A percentile compares a stretch with the other conserved stretches of the same genome.
Evolutionary conservation across 2,888 invertebrate species (phyloP).

Genomic region (Petrolisthes manimaculis): DNA sequence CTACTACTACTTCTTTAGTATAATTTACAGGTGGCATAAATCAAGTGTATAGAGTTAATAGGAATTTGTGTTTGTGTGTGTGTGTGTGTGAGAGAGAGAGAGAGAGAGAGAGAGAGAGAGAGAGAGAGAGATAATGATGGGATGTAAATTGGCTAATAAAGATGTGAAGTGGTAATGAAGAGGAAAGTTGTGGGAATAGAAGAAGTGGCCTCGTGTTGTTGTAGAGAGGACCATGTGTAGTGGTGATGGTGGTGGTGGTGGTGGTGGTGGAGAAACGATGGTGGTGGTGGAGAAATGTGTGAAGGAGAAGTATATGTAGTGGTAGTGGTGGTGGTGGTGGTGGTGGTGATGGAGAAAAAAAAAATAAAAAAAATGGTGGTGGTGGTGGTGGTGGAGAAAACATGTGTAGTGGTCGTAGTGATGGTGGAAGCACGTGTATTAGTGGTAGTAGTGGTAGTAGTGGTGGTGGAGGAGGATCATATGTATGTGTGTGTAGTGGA

Average conservation of each 20-base stretch:
- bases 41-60: too few relatives aligned
- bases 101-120: slow-evolving; percentile 21
- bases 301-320: background rate
- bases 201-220: background rate
- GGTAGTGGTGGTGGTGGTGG: background rate
- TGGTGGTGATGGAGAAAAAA: background rate
- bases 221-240: background rate
- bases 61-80: too few relatives aligned
- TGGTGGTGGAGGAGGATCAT: too few relatives aligned
- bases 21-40: too few relatives aligned
- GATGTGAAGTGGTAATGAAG: background rate
- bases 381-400: background rate
- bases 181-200: background rate
- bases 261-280: background rate
- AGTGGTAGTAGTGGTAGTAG: too few relatives aligned
- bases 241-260: background rate
- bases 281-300: background rate
- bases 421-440: too few relatives aligned
- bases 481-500: too few relatives aligned
- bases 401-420: background rate
- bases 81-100: background rate
- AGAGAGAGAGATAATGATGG: background rate
- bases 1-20: too few relatives aligned
- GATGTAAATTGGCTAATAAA: background rate
- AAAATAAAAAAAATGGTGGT: background rate